Evolutionary conservation across 2,888 invertebrate species (phyloP), one percentile per base, ranked within the genome.

Genomic region (Digitonthophagus gazella): DNA sequence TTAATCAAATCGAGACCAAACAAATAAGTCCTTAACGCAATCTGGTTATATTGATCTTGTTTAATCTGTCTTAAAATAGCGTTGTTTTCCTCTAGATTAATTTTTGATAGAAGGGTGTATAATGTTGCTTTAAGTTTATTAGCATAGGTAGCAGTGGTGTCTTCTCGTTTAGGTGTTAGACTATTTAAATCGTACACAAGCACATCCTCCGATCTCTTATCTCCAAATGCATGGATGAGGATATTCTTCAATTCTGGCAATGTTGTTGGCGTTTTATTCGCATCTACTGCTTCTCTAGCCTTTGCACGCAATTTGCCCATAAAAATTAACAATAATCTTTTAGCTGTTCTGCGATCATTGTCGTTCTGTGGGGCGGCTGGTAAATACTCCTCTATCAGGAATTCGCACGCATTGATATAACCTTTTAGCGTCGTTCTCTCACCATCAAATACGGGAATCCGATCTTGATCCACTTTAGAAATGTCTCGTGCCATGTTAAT

Each of bases 81-180:
- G 16, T 66, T 56, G 4, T 4, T 4, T 66, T 66, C 66, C 55
- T 66, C 66, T 8, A 66, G 16, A 56, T 66, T 66, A n/a, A 66
- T 18, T 66, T 66, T 66, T 14, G 56, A 66, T 8, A 66, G 66
- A 11, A 66, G 56, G 2, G 55, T 55, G 16, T 19, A 66, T 5
- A 66, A 8, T n/a, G 56, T 54, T 56, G 54, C n/a, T n/a, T n/a
- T n/a, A n/a, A n/a, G n/a, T n/a, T n/a, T n/a, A n/a, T n/a, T n/a
- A n/a, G n/a, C n/a, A n/a, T n/a, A 15, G 3, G 15, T 66, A 6
- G 66, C 14, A 2, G 56, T 54, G 3, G 66, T 55, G 15, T 22
- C 44, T 15, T 65, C 54, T 15, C 15, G 55, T 22, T 14, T 44
- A 8, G 65, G 65, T 6, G 15, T 15, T n/a, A 44, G n/a, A 0